Percentiles rank a stretch among this genome's conserved stretches.
These are phyloP conservation scores for Patella pellucida DNA, from an alignment of 2,888 invertebrate species.

Conservation along the genomic window DNA sequence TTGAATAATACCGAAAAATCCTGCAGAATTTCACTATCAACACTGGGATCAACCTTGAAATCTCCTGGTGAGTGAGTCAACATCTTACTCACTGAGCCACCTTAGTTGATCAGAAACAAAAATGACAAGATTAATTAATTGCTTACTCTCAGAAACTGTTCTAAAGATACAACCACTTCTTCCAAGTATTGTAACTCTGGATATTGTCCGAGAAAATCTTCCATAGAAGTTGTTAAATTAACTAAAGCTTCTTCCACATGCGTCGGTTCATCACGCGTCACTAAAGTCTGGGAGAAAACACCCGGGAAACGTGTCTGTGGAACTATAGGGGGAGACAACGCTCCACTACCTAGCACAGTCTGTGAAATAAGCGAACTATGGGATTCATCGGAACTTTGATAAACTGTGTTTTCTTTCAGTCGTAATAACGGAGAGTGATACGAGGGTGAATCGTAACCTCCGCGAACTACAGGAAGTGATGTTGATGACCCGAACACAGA, in stretches of 20 bases:
- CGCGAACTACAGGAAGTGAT: slow-evolving; percentile 33
- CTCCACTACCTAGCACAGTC: slow-evolving; percentile 17
- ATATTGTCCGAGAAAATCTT: slow-evolving; percentile 73
- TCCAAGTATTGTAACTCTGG: slow-evolving; percentile 70
- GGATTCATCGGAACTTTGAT: slow-evolving; percentile 22
- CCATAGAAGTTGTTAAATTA: slow-evolving; percentile 65
- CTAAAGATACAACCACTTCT: slow-evolving; percentile 66
- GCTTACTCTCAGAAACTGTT: slow-evolving; percentile 68
- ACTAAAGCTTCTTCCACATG: slow-evolving; percentile 68
- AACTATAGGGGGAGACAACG: not conserved
- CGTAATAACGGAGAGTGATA: slow-evolving; percentile 23
- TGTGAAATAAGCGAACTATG: slow-evolving; percentile 14
- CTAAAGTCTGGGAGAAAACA: slow-evolving; percentile 32
- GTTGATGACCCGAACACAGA: slow-evolving; percentile 53
- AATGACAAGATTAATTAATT: too few relatives aligned
- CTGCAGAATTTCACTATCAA: too few relatives aligned
- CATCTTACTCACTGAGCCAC: too few relatives aligned
- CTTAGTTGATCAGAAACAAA: too few relatives aligned
- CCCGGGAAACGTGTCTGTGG: slow-evolving; percentile 24
- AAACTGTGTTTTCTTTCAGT: slow-evolving; percentile 5
- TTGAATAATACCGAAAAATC: too few relatives aligned
- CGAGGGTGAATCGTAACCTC: slow-evolving; percentile 23
- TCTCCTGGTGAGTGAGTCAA: too few relatives aligned
- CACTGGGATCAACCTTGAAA: too few relatives aligned
- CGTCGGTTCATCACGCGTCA: slow-evolving; percentile 44